Evolutionary conservation across 2,888 invertebrate species (phyloP).

Genomic region (Hartigia nigra): DNA sequence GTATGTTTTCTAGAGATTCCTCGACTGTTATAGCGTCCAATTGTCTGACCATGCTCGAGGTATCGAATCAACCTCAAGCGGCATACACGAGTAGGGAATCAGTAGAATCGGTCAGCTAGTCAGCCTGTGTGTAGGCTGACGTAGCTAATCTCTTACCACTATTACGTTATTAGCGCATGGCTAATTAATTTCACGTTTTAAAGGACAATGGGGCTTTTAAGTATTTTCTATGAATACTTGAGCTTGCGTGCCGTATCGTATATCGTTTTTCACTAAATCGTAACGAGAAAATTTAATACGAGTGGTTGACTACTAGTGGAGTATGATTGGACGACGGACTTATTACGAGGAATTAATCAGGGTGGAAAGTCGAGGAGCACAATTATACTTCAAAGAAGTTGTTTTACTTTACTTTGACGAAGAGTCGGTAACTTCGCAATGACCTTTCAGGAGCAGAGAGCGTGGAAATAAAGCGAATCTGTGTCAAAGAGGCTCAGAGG

Average conservation of each 20-base stretch:
- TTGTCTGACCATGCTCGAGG: background rate
- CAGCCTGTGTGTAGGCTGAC: background rate
- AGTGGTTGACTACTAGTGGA: background rate
- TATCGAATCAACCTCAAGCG: background rate
- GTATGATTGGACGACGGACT: background rate
- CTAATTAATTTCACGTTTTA: background rate
- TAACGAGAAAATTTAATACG: background rate
- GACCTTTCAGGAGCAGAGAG: background rate
- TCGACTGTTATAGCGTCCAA: background rate
- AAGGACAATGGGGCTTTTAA: background rate
- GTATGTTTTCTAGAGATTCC: conserved; percentile 10
- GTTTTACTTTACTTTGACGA: background rate
- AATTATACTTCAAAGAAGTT: conserved; percentile 35
- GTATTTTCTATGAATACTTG: background rate
- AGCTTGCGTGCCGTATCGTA: background rate
- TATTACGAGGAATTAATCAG: conserved; percentile 39
- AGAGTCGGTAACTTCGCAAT: background rate
- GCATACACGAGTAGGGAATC: background rate
- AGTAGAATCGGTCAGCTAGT: background rate
- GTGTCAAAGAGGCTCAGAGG: conserved; percentile 1
- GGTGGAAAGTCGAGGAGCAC: conserved; percentile 8
- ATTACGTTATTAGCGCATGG: background rate
- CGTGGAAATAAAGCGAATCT: background rate
- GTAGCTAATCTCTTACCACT: background rate
- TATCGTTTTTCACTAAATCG: background rate